A percentile compares a stretch with the other conserved stretches of the same genome.
These are phyloP conservation scores for Xenentodon cancila DNA, from an alignment of 2,797 vertebrate genomes.

Conservation along the genomic window DNA sequence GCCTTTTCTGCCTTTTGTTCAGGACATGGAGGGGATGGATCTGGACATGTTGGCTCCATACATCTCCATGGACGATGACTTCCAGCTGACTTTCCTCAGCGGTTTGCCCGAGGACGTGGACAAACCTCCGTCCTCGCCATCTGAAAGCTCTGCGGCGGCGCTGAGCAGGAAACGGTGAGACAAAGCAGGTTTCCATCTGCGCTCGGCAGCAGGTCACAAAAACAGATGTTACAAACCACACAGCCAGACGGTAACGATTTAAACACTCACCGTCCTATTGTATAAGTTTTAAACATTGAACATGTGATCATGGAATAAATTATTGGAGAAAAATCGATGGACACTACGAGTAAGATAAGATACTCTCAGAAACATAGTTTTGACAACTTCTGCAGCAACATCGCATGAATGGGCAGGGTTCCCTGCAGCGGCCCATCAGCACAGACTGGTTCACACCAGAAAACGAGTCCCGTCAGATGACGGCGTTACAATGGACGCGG, in stretches of 20 bases:
- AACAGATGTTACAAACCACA: background rate
- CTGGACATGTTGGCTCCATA: conserved; percentile 91
- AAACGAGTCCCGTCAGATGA: too few species aligned
- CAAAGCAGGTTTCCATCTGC: background rate
- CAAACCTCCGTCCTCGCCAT: background rate
- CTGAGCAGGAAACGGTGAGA: conserved; percentile 72
- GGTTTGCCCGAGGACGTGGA: conserved; percentile 54
- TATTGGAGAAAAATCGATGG: too few species aligned
- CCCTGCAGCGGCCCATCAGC: too few species aligned
- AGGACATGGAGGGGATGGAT: conserved; percentile 78
- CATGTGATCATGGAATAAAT: too few species aligned
- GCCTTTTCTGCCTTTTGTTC: background rate
- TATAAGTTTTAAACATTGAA: too few species aligned
- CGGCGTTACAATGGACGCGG: too few species aligned
- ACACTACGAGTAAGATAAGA: too few species aligned
- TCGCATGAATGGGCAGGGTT: too few species aligned
- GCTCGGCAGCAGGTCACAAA: background rate
- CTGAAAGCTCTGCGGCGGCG: background rate
- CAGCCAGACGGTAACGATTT: too few species aligned
- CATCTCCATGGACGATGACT: conserved; percentile 94
- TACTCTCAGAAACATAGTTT: too few species aligned
- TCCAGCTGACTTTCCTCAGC: conserved; percentile 85
- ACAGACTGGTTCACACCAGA: background rate
- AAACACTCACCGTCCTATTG: too few species aligned
- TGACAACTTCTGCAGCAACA: too few species aligned